Base-by-base conservation (phyloP, 2,797 vertebrate species). In the Xiphorhynchus erythropygius region DNA sequence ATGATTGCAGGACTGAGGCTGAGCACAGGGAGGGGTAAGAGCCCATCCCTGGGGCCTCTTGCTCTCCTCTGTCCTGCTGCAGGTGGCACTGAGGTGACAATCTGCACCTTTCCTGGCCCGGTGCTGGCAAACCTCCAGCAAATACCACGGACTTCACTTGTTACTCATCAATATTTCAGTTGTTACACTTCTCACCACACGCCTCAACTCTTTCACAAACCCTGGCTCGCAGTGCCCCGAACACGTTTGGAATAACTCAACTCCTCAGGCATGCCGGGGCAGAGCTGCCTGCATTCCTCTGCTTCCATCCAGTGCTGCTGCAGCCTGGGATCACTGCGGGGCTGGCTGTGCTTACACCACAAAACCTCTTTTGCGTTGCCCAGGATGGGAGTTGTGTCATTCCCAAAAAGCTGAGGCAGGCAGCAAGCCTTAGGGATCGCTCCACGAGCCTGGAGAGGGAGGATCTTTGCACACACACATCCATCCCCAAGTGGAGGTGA, bases 261-360 rank as follows among this genome's bases (percentile, higher is more conserved):
- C 41, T 83, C 83, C 83, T 65, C 3, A 50, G 80, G 76, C 64
- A 9, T 69, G 91, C 75, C 65, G 1, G 33, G 87, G 27, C 91
- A 82, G 65, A 30, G 18, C 42, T 71, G 64, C 90, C 77, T 18
- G 50, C 75, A 64, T 82, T 93, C 87, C 86, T 79, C 44, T 16
- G 49, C 55, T 65, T 80, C 64, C 37, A 60, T n/a, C 32, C 47
- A 44, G 57, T 13, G 30, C 62, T 53, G 39, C 64, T 59, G 73
- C 28, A 82, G 77, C 65, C 79, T 25, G 64, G 55, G 63, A 33
- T 83, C 56, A 5, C 46, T 44, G 4, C 3, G 62, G 18, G 59
- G 18, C 57, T 69, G 62, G 7, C 71, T 80, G 60, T 22, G 46
- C 68, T 77, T 67, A 64, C 16, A 33, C 37, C 60, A 52, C 62